Conservation (phyloP, 2,888 invertebrate species). For the Ctena decussata region DNA sequence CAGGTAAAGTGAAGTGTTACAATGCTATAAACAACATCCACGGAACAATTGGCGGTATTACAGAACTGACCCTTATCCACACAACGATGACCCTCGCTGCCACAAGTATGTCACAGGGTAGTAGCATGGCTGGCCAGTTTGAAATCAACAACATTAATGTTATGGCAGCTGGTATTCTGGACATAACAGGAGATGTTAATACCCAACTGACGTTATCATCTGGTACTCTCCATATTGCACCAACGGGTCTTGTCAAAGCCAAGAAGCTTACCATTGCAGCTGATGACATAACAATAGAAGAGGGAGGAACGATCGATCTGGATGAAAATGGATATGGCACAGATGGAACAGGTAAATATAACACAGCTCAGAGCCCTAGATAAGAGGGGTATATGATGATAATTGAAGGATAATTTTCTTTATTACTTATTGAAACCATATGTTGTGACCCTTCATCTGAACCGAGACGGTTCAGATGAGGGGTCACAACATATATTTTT, state of each 20-base stretch:
- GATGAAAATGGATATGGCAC: conserved; percentile 37
- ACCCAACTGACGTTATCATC: conserved; percentile 29
- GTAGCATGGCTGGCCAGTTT: conserved; percentile 19
- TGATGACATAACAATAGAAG: conserved; percentile 52
- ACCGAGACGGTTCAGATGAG: too few relatives aligned
- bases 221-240: conserved; percentile 47
- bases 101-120: conserved; percentile 48
- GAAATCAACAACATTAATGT: conserved; percentile 51
- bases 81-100: conserved; percentile 49
- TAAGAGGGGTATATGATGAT: too few relatives aligned
- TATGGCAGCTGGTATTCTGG: conserved; percentile 43
- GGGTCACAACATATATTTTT: too few relatives aligned
- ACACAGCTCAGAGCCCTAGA: too few relatives aligned
- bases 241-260: conserved; percentile 53
- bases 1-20: conserved; percentile 63
- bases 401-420: too few relatives aligned
- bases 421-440: too few relatives aligned
- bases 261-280: conserved; percentile 41
- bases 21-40: conserved; percentile 62
- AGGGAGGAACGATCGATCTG: conserved; percentile 67
- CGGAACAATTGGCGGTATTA: conserved; percentile 71
- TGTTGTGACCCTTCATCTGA: too few relatives aligned
- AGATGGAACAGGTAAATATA: conserved; percentile 66
- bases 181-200: conserved; percentile 40
- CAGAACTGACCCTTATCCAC: conserved; percentile 62